phyloP scores from a whole-genome alignment of 2,797 vertebrate species.

The Oophaga sylvatica region DNA sequence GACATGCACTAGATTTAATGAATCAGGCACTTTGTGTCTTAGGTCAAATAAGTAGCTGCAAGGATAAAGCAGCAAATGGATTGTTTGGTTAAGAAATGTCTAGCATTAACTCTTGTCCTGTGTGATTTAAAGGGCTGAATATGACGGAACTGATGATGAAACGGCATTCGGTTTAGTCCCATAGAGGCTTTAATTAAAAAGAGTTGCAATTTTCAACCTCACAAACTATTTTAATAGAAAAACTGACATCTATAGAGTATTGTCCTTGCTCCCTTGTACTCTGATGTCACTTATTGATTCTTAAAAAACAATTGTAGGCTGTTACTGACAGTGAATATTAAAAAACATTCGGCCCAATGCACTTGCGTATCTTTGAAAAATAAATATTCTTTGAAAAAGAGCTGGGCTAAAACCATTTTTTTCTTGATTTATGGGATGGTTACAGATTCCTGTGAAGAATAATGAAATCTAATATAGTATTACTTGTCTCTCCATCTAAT shows the following conservation, averaged over 20 bases:
- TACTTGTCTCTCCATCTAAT: slow-evolving; percentile 51
- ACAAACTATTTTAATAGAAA: slow-evolving; percentile 8
- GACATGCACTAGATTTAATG: too few relatives aligned
- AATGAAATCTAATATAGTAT: slow-evolving; percentile 43
- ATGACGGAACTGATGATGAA: neutral
- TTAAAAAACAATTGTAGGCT: slow-evolving; percentile 8
- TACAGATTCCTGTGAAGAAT: slow-evolving; percentile 27
- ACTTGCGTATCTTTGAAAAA: slow-evolving; percentile 30
- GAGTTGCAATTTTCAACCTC: neutral
- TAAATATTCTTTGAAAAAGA: slow-evolving; percentile 30
- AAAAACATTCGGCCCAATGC: slow-evolving; percentile 23
- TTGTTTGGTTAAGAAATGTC: neutral
- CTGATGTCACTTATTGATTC: slow-evolving; percentile 33
- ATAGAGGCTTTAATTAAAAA: neutral
- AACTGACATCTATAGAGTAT: slow-evolving; percentile 14
- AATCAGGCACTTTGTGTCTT: too few relatives aligned
- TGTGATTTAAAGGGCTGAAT: neutral
- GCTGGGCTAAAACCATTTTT: slow-evolving; percentile 6
- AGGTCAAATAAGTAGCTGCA: too few relatives aligned
- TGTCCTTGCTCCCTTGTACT: neutral
- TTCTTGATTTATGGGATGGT: slow-evolving; percentile 41
- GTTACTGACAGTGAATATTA: slow-evolving; percentile 17
- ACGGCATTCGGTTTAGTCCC: too few relatives aligned
- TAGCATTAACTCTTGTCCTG: neutral
- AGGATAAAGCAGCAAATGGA: neutral